phyloP scores from a whole-genome alignment of 2,113 vertebrate species.

The Odontophorus gujanensis region DNA sequence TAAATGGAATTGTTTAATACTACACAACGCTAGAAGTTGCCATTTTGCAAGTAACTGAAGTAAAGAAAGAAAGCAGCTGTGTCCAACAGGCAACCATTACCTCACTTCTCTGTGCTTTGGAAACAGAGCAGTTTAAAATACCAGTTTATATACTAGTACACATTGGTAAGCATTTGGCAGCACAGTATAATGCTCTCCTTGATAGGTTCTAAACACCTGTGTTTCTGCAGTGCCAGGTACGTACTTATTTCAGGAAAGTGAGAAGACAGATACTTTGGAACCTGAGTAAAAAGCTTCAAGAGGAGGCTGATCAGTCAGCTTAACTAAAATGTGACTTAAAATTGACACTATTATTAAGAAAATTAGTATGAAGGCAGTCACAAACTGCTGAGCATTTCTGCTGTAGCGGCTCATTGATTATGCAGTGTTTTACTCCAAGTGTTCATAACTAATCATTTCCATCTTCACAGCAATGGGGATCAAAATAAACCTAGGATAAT shows the following conservation, averaged over 20 bases:
- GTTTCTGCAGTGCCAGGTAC: not conserved
- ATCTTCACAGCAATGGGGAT: not conserved
- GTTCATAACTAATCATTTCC: conserved; percentile 15
- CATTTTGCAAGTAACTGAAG: not conserved
- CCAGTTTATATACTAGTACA: not conserved
- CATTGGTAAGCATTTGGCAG: not conserved
- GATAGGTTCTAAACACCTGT: not conserved
- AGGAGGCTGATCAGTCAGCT: not conserved
- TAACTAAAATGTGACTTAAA: conserved; percentile 1
- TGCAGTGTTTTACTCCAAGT: not conserved
- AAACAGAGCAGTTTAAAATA: not conserved
- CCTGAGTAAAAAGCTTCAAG: not conserved
- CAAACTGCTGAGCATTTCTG: not conserved
- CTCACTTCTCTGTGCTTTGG: not conserved
- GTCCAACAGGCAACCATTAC: not conserved
- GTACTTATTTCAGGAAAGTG: not conserved
- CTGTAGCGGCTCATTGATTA: not conserved
- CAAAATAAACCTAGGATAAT: not conserved
- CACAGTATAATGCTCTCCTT: not conserved
- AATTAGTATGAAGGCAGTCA: conserved; percentile 9
- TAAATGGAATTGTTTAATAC: not conserved
- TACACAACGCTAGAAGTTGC: not conserved
- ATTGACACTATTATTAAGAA: conserved; percentile 21
- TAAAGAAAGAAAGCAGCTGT: not conserved
- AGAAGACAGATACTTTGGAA: not conserved